Evolutionary conservation across 1,140 invertebrate genomes (phyloP), one percentile per base, ranked within the genome.

Genomic region (Macrostomum lignano): DNA sequence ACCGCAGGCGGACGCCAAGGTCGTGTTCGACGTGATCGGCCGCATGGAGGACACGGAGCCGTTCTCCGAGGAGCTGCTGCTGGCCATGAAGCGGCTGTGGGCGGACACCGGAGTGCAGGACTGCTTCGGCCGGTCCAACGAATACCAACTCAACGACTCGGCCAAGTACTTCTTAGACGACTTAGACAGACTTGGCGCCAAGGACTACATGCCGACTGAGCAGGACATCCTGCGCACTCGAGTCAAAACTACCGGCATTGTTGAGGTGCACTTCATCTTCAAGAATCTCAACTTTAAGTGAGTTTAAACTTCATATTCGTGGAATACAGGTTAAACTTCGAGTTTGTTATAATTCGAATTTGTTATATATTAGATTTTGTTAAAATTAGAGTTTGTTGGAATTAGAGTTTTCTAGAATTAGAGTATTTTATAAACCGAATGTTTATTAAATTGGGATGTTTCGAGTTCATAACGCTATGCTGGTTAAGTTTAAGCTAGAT

Each of bases 201-300:
- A 73, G 57, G 77, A 88, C 48, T 96, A 96, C 64, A 75, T 91
- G 60, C 88, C 88, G 45, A 93, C 82, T 42, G 86, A 96, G 63
- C 91, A 98, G 62, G 91, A 98, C 67, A 93, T 98, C 49, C 65
- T 98, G 51, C 69, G 91, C 52, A 96, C 88, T 43, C 70, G 91
- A 63, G 88, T 98, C 37, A 98, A 98, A 69, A 98, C 91, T 38
- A 98, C 91, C 49, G 91, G 91, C 41, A 98, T 98, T 53, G 86
- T 96, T 34, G 91, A 98, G 70, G 84, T 93, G 42, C 81, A 96
- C 58, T 98, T 98, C 63, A 84, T 81, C 38, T 98, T 96, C 67
- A 96, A 96, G 69, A 91, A 88, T 64, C 72, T 96, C 55, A 88
- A 94, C 68, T 98, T 96, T 66, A 94, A 94, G 81, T 93, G 53